Base-by-base conservation (phyloP, 2,797 vertebrate species). In the Hafferia zeledoni region DNA sequence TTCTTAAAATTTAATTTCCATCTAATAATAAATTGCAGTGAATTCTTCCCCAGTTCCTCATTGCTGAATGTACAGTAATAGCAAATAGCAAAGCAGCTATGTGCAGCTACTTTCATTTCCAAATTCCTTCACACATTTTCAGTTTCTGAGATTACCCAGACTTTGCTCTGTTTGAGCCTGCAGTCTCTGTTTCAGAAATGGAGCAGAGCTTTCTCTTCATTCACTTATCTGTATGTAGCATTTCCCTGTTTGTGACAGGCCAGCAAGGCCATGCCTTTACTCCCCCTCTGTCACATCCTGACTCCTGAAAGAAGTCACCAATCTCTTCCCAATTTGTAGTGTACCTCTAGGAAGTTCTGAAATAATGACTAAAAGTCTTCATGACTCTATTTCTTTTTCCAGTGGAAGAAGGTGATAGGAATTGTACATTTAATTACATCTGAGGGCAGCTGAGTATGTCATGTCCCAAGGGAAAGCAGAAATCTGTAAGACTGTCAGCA, bases 1-100 rank as follows among this genome's bases (percentile, higher is more conserved):
- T 93, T 84, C 86, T 83, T 95, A 57, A 87, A 60, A 92, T 74
- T 88, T 70, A 72, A 56, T 82, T 92, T 91, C 43, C 24, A 61
- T 64, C 86, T 83, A 87, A 82, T 70, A 93, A 92, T 90, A 93
- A 94, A 80, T 85, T 31, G 19, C 4, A 4, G 22, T 30, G 39
- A 83, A 83, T 89, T 87, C 30, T 46, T 4, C 7, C 9, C 33
- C 20, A 67, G 6, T 13, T 13, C 30, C 19, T 67, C 43, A 27
- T 20, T 4, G 2, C 46, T 80, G 30, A 78, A 77, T 0, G 0
- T 33, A 47, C 10, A 59, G 17, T 47, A 75, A 85, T 18, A 91
- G 49, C 13, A 53, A 56, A 71, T 53, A 71, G 67, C 14, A 85
- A 85, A 85, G n/a, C 13, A 2, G 9, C 31, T 52, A 4, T 22